These are phyloP conservation scores for Ivindomyrus marchei DNA, from an alignment of 2,113 vertebrate species.

Conservation along the genomic window DNA sequence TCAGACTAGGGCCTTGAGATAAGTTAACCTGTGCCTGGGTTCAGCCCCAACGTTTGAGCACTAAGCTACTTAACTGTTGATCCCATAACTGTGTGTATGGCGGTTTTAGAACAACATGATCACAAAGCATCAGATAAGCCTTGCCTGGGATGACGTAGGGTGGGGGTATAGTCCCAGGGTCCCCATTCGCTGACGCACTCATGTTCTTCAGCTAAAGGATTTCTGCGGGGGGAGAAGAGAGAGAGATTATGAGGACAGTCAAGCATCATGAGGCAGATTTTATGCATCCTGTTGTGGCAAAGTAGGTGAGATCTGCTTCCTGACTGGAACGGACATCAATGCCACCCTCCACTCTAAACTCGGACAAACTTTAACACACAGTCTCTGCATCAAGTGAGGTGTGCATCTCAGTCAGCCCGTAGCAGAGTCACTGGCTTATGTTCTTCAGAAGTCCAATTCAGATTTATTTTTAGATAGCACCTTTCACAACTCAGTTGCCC, in stretches of 20 bases:
- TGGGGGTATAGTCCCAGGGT: not conserved
- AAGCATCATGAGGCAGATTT: not conserved
- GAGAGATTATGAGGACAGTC: not conserved
- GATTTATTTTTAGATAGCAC: not conserved
- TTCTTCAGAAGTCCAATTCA: not conserved
- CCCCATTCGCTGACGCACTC: not conserved
- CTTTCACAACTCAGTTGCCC: not conserved
- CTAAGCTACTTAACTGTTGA: not conserved
- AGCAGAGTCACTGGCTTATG: not conserved
- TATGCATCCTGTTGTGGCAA: too few species aligned
- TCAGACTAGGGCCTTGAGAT: not conserved
- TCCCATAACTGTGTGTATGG: not conserved
- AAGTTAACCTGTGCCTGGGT: not conserved
- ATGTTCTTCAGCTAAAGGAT: not conserved
- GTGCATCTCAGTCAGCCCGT: not conserved
- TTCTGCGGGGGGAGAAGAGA: not conserved
- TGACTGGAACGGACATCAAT: not conserved
- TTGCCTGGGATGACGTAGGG: constrained; percentile 14
- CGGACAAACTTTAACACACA: not conserved
- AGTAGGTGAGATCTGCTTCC: not conserved
- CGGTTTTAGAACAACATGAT: not conserved
- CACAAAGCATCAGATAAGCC: not conserved
- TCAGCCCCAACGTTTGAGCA: not conserved
- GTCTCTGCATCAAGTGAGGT: not conserved
- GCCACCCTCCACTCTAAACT: not conserved